Conservation (phyloP, 64 coral and sea anemone species). For the Pachyseris speciosa region DNA sequence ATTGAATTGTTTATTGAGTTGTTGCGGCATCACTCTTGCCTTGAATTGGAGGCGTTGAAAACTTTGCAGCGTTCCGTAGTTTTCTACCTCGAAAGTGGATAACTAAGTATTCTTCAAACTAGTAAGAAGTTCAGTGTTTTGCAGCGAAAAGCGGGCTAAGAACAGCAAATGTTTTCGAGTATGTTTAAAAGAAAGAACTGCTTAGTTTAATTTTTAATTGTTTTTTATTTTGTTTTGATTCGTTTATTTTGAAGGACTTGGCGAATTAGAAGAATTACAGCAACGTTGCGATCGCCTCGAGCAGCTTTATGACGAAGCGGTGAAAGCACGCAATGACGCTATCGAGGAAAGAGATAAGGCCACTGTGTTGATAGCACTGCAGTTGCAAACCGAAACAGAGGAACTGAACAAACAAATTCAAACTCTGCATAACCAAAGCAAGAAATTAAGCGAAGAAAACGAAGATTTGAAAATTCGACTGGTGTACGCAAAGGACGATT, state of each 20-base stretch:
- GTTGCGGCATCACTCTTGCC: background rate
- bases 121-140: too few species aligned
- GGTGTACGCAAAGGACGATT: slow-evolving; percentile 64
- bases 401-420: slow-evolving; percentile 70
- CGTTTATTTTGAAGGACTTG: slow-evolving; percentile 47
- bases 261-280: slow-evolving; percentile 77
- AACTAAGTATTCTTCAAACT: too few species aligned
- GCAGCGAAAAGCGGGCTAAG: too few species aligned
- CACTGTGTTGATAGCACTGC: slow-evolving; percentile 74
- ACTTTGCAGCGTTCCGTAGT: too few species aligned
- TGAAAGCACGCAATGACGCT: slow-evolving; percentile 64
- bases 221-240: background rate
- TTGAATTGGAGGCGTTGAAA: too few species aligned
- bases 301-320: slow-evolving; percentile 59
- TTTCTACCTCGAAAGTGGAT: too few species aligned
- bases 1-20: too few species aligned
- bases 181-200: background rate
- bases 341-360: slow-evolving; percentile 85
- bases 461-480: slow-evolving; percentile 72
- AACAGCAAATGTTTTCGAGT: too few species aligned
- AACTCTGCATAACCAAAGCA: slow-evolving; percentile 39
- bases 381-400: slow-evolving; percentile 73
- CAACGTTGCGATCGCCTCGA: slow-evolving; percentile 65
- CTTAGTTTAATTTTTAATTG: background rate
- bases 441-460: slow-evolving; percentile 53